Conservation (phyloP, 2,113 vertebrate genomes). For the Paracanthobrama guichenoti region DNA sequence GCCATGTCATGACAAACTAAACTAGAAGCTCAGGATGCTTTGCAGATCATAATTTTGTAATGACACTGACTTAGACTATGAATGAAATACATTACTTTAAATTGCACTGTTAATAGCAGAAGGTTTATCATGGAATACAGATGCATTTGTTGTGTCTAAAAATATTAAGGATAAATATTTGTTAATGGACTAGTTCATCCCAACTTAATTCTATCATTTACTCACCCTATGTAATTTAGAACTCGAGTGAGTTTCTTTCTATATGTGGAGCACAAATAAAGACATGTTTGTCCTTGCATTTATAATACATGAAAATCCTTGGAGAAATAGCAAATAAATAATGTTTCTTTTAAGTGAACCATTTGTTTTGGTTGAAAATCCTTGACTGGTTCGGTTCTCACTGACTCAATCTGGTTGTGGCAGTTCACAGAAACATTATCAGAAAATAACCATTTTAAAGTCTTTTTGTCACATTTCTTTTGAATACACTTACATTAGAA, state of each 20-base stretch:
- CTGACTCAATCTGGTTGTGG: not conserved
- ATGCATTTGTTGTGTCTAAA: not conserved
- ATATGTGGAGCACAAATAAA: too few relatives aligned
- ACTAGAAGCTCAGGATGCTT: not conserved
- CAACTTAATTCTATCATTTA: too few relatives aligned
- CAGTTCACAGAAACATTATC: too few relatives aligned
- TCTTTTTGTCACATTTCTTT: too few relatives aligned
- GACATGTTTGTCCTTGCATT: not conserved
- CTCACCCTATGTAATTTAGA: too few relatives aligned
- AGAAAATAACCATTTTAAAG: too few relatives aligned
- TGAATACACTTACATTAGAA: too few relatives aligned
- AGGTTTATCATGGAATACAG: not conserved
- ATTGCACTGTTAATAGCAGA: not conserved
- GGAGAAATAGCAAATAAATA: not conserved
- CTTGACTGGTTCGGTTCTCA: not conserved
- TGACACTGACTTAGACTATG: not conserved
- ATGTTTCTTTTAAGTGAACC: not conserved
- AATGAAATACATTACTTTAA: not conserved
- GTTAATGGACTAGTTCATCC: not conserved
- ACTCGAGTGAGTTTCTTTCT: too few relatives aligned
- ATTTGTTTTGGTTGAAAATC: not conserved
- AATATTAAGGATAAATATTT: not conserved
- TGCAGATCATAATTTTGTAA: not conserved
- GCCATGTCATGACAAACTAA: not conserved
- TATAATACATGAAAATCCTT: not conserved